phyloP scores from a whole-genome alignment of 2,113 vertebrate species.

The Paradoxurus hermaphroditus region DNA sequence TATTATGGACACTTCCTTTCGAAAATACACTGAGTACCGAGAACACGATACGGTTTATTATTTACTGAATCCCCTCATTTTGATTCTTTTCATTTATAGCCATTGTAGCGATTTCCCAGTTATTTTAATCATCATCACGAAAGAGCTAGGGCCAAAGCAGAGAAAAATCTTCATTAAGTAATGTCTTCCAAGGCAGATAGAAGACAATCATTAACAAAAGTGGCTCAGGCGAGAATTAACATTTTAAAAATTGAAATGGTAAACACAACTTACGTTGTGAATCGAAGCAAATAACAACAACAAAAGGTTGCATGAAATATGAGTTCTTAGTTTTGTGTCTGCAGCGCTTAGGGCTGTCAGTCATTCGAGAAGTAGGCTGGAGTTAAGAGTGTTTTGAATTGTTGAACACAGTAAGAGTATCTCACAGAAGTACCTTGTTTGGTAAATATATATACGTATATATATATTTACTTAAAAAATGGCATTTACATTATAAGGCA shows the following conservation, averaged over 20 bases:
- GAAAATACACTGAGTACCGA: conserved; percentile 16
- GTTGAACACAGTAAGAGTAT: neutral
- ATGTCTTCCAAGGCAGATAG: neutral
- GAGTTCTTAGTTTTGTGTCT: neutral
- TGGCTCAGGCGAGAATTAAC: neutral
- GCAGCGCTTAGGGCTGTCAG: neutral
- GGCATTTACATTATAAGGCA: neutral
- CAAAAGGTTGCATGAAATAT: conserved; percentile 26
- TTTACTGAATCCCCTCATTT: neutral
- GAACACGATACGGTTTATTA: neutral
- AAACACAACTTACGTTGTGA: neutral
- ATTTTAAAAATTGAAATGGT: conserved; percentile 29
- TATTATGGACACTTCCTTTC: neutral
- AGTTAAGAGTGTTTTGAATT: conserved; percentile 30
- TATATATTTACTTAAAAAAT: neutral
- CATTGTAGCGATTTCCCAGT: neutral
- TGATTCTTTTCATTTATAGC: conserved; percentile 48
- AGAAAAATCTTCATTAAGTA: conserved; percentile 24
- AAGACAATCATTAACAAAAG: neutral
- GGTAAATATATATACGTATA: neutral
- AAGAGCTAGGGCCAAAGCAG: neutral
- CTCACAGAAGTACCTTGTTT: neutral
- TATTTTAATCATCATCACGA: conserved; percentile 21
- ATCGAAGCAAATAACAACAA: conserved; percentile 23
- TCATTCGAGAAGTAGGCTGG: conserved; percentile 41